Conservation (phyloP, 2,888 invertebrate species). For the Cepaea hortensis region DNA sequence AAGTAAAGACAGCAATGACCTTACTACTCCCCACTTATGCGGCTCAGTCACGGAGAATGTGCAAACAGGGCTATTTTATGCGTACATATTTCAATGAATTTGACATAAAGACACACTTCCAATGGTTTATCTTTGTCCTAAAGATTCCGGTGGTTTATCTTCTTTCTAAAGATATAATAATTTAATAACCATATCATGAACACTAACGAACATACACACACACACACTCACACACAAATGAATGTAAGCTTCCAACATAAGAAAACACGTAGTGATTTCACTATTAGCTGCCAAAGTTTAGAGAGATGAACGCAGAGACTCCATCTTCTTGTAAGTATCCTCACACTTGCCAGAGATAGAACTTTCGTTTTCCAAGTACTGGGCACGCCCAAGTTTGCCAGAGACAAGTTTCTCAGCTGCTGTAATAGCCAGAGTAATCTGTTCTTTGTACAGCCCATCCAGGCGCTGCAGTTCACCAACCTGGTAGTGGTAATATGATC, state of each 20-base stretch:
- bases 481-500: constrained; percentile 62
- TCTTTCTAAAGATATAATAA: background rate
- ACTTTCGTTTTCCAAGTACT: constrained; percentile 81
- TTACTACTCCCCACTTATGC: too few relatives aligned
- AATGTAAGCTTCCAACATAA: background rate
- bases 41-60: too few relatives aligned
- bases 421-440: constrained; percentile 73
- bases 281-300: constrained; percentile 8
- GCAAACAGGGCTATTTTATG: too few relatives aligned
- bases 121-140: background rate
- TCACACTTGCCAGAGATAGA: constrained; percentile 80
- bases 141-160: background rate
- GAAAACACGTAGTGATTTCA: background rate
- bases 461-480: constrained; percentile 80
- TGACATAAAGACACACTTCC: background rate
- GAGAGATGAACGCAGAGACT: constrained; percentile 60
- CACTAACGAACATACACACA: background rate
- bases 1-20: too few relatives aligned
- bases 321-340: constrained; percentile 77
- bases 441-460: constrained; percentile 77
- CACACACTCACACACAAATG: background rate
- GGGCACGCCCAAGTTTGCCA: constrained; percentile 80
- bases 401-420: constrained; percentile 82
- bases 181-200: too few relatives aligned
- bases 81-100: too few relatives aligned